These are phyloP conservation scores for Oncorhynchus nerka DNA, from an alignment of 2,113 vertebrate species.

Conservation along the genomic window DNA sequence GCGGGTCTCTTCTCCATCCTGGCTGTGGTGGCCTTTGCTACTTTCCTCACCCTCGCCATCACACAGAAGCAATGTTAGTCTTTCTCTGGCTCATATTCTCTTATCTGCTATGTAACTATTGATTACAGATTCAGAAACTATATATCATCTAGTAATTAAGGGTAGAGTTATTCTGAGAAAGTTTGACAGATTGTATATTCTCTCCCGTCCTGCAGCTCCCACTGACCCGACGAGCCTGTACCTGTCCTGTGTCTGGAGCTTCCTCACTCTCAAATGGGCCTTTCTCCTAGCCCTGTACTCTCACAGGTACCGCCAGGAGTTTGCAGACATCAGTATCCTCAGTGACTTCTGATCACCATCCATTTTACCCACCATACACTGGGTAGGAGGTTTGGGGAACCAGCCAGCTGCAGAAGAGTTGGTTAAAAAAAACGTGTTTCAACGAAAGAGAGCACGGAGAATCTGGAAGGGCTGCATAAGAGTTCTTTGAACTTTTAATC, in stretches of 20 bases:
- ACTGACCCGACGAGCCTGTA: conserved; percentile 85
- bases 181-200: background rate
- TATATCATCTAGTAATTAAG: too few species aligned
- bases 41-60: conserved; percentile 85
- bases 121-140: too few species aligned
- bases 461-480: conserved; percentile 19
- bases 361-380: conserved; percentile 8
- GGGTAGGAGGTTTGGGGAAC: conserved; percentile 23
- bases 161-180: too few species aligned
- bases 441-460: background rate
- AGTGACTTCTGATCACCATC: conserved; percentile 84
- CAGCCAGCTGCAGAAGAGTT: conserved; percentile 23
- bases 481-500: conserved; percentile 46
- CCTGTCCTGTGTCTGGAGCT: conserved; percentile 88
- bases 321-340: conserved; percentile 95
- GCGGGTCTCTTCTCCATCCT: conserved; percentile 81
- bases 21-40: conserved; percentile 79
- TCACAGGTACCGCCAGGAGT: conserved; percentile 86
- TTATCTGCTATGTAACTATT: background rate
- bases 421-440: conserved; percentile 30
- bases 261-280: conserved; percentile 90
- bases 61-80: conserved; percentile 84
- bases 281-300: conserved; percentile 84
- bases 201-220: conserved; percentile 67
- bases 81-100: background rate